phyloP scores from a whole-genome alignment of 2,888 invertebrate species.

The Pollenia angustigena region DNA sequence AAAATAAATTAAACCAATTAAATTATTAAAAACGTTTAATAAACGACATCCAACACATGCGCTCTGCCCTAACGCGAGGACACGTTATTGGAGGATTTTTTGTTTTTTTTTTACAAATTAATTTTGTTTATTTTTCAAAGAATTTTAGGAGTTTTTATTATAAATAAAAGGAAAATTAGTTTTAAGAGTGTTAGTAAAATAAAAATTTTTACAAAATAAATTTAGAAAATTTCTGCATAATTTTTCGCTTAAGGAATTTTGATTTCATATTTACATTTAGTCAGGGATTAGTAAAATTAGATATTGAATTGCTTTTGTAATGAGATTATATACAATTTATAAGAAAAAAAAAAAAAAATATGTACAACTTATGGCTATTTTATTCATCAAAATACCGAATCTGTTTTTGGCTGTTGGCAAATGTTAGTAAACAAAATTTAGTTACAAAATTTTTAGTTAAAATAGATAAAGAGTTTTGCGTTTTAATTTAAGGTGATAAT shows the following conservation, averaged over 20 bases:
- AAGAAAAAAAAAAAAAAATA: constrained; percentile 68
- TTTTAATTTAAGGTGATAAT: constrained; percentile 3
- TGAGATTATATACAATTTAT: constrained; percentile 72
- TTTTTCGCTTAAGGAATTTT: constrained; percentile 42
- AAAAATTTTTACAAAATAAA: constrained; percentile 64
- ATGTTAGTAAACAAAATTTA: constrained; percentile 71
- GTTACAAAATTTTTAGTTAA: constrained; percentile 57
- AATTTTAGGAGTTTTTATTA: constrained; percentile 63
- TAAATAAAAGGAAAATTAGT: constrained; percentile 59
- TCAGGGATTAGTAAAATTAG: constrained; percentile 59
- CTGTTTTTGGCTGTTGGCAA: constrained; percentile 43
- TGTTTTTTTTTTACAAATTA: constrained; percentile 11
- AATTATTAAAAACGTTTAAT: constrained; percentile 65
- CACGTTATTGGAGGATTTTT: constrained; percentile 81
- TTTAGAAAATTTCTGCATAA: constrained; percentile 52
- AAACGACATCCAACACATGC: constrained; percentile 85
- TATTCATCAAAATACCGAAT: constrained; percentile 65
- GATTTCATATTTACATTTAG: constrained; percentile 73
- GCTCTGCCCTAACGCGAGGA: constrained; percentile 84
- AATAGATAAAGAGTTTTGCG: constrained; percentile 40
- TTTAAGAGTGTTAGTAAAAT: constrained; percentile 47
- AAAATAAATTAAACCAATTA: constrained; percentile 56
- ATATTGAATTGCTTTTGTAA: constrained; percentile 49
- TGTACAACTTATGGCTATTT: constrained; percentile 75
- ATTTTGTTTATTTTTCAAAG: constrained; percentile 62